Conservation (phyloP, 1,140 invertebrate species). For the Pseudomyrmex concolor region DNA sequence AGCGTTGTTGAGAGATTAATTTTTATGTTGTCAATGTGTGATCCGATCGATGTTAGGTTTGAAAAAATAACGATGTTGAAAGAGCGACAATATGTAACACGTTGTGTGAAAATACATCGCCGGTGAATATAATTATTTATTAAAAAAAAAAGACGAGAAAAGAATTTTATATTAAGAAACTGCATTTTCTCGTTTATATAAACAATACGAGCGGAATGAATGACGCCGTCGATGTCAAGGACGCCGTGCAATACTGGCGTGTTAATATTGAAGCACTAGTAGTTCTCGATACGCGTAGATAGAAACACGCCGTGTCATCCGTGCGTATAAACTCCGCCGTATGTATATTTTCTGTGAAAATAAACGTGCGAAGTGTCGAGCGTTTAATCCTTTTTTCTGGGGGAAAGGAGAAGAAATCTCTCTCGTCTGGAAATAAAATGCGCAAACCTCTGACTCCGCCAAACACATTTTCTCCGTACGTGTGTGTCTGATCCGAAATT, state of each 20-base stretch:
- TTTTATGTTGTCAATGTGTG: conserved; percentile 8
- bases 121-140: background rate
- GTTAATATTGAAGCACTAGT: conserved; percentile 21
- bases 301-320: background rate
- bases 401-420: background rate
- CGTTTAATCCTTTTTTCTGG: conserved; percentile 1
- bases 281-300: background rate
- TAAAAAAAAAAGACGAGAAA: background rate
- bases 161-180: background rate
- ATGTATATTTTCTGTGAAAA: background rate
- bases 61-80: background rate
- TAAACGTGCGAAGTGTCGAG: background rate
- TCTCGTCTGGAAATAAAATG: background rate
- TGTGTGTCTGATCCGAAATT: background rate
- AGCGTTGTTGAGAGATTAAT: background rate
- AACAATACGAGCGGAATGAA: background rate
- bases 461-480: background rate
- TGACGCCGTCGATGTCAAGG: background rate
- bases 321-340: background rate
- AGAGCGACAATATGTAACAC: too few species aligned
- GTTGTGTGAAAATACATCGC: too few species aligned
- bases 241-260: background rate
- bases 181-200: background rate
- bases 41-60: background rate
- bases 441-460: conserved; percentile 48